Conservation (phyloP, 2,797 vertebrate genomes). For the Gouania willdenowi region DNA sequence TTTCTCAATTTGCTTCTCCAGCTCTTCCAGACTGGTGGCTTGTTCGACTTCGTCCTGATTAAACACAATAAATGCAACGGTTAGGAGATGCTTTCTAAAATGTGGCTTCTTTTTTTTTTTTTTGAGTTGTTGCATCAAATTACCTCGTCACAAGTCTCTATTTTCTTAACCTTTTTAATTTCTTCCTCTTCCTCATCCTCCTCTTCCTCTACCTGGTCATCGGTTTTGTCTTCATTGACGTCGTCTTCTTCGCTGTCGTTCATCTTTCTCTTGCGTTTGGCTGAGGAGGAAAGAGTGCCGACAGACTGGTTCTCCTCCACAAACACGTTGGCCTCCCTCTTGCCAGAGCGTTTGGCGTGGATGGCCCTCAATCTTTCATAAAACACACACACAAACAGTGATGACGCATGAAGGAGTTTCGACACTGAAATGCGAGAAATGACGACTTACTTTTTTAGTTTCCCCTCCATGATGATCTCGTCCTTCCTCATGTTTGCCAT, state of each 20-base stretch:
- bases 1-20: slow-evolving; percentile 98
- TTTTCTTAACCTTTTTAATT: slow-evolving; percentile 88
- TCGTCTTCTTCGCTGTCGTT: slow-evolving; percentile 89
- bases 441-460: slow-evolving; percentile 92
- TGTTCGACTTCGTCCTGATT: slow-evolving; percentile 95
- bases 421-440: background rate
- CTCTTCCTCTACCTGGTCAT: slow-evolving; percentile 91
- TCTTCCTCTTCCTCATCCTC: slow-evolving; percentile 97
- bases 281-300: slow-evolving; percentile 80
- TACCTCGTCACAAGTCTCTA: slow-evolving; percentile 91
- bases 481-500: slow-evolving; percentile 98
- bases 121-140: background rate
- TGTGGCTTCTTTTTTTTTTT: too few relatives aligned
- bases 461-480: slow-evolving; percentile 96
- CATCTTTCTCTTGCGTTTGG: slow-evolving; percentile 87
- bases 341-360: slow-evolving; percentile 93
- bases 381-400: slow-evolving; percentile 6
- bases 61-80: slow-evolving; percentile 4
- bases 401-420: background rate
- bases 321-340: slow-evolving; percentile 79
- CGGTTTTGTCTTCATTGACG: slow-evolving; percentile 92
- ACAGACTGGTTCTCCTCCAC: slow-evolving; percentile 84
- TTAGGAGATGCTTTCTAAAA: too few relatives aligned
- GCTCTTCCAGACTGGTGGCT: slow-evolving; percentile 90
- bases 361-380: slow-evolving; percentile 93